Evolutionary conservation across 35 echinoderm and acorn worm genomes (phyloP).

Genomic region (Ophiothrix spiculata): DNA sequence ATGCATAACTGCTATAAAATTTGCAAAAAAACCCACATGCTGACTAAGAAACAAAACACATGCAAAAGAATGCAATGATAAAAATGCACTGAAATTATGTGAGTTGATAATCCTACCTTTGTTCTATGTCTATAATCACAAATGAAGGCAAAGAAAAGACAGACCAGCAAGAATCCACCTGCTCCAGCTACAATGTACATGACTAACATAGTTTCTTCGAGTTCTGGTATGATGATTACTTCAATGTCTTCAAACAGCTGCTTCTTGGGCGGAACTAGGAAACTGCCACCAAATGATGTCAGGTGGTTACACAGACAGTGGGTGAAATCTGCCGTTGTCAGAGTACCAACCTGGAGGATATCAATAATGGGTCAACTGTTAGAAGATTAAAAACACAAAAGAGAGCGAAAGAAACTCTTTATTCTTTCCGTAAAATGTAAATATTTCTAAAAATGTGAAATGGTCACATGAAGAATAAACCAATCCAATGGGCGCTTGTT

Average conservation of each 20-base stretch:
- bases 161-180: neutral
- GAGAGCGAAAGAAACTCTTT: too few species aligned
- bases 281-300: slow-evolving; percentile 62
- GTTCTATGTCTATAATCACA: neutral
- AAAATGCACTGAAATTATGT: too few species aligned
- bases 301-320: slow-evolving; percentile 81
- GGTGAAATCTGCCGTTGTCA: slow-evolving; percentile 66
- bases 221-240: neutral
- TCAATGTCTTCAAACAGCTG: slow-evolving; percentile 27
- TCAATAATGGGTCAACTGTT: neutral
- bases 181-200: slow-evolving; percentile 11
- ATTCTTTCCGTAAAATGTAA: too few species aligned
- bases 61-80: too few species aligned
- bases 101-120: slow-evolving; percentile 2
- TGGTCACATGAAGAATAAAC: too few species aligned
- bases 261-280: slow-evolving; percentile 56
- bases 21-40: too few species aligned
- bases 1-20: too few species aligned
- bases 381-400: neutral
- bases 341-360: slow-evolving; percentile 53
- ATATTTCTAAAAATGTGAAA: too few species aligned
- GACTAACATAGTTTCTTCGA: neutral
- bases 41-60: too few species aligned
- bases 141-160: neutral
- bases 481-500: too few species aligned